Base-by-base conservation (phyloP, 1,140 invertebrate species). In the Drosophila sp. region DNA sequence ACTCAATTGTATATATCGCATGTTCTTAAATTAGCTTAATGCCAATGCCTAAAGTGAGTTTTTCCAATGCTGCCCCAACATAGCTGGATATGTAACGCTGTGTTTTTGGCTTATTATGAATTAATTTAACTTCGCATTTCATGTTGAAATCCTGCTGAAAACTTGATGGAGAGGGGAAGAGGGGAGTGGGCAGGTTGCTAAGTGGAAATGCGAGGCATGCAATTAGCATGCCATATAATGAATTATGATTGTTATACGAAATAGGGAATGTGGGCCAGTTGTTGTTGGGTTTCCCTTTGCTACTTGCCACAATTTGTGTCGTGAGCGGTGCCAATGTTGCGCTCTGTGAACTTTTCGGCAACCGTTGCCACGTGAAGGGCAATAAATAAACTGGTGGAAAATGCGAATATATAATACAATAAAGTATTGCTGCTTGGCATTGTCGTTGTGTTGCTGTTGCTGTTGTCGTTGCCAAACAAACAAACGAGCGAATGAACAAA, bases 321-420 rank as follows among this genome's bases (percentile, higher is more conserved):
- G 74, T 73, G 71, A 62, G 64, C 76, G 50, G 18, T 13, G 16
- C 25, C 64, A 64, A 83, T 78, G 69, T 81, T 81, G 78, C 72
- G 41, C 70, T 66, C 25, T 13, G 61, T 27, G 32, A 53, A 36
- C 27, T 43, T 66, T 59, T 72, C 32, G 70, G 54, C 51, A 25
- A 21, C 46, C 62, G 78, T 87, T 86, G 82, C 82, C 82, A 87
- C 57, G 66, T 70, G 66, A 89, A 89, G 67, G 76, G 84, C 84
- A 77, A 89, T 89, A 89, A 87, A 87, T 89, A 89, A 87, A 83
- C 78, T 77, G 72, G 69, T 73, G 76, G 67, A 58, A 80, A 89
- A 82, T 87, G 83, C 83, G 83, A 87, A 83, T 56, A 89, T 76
- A 89, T 78, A 87, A 87, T 87, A 89, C 83, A 87, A 87, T 87